Percentiles rank a stretch among this genome's conserved stretches.
phyloP scores from a whole-genome alignment of 1,140 invertebrate genomes.

The Portunus trituberculatus region DNA sequence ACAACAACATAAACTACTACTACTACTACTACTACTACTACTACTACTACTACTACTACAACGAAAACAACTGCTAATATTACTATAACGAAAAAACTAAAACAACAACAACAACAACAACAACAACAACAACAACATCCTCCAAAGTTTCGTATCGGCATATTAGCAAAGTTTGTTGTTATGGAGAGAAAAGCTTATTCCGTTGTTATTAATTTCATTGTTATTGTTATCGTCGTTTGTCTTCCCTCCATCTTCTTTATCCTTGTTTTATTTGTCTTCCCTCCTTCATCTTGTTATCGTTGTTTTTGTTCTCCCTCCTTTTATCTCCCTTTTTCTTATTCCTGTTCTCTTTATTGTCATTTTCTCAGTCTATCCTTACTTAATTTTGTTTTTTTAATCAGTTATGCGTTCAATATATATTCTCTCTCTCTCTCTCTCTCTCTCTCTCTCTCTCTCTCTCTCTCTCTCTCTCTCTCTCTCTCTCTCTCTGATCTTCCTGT shows the following conservation, averaged over 20 bases:
- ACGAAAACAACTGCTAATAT: too few species aligned
- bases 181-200: too few species aligned
- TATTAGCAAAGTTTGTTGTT: too few species aligned
- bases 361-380: neutral
- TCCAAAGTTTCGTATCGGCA: too few species aligned
- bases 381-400: neutral
- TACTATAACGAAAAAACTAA: too few species aligned
- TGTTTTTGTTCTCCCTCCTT: neutral
- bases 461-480: conserved; percentile 33
- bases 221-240: neutral
- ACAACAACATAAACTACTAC: too few species aligned
- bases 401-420: neutral
- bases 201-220: too few species aligned
- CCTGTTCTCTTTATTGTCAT: neutral
- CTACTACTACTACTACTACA: too few species aligned
- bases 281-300: neutral
- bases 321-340: neutral
- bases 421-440: conserved; percentile 24
- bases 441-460: conserved; percentile 25
- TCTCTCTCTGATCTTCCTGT: neutral
- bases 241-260: neutral
- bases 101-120: too few species aligned
- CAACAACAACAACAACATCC: too few species aligned
- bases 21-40: too few species aligned
- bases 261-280: neutral